These are phyloP conservation scores for Agapostemon virescens DNA, from an alignment of 2,888 invertebrate species.

Conservation along the genomic window DNA sequence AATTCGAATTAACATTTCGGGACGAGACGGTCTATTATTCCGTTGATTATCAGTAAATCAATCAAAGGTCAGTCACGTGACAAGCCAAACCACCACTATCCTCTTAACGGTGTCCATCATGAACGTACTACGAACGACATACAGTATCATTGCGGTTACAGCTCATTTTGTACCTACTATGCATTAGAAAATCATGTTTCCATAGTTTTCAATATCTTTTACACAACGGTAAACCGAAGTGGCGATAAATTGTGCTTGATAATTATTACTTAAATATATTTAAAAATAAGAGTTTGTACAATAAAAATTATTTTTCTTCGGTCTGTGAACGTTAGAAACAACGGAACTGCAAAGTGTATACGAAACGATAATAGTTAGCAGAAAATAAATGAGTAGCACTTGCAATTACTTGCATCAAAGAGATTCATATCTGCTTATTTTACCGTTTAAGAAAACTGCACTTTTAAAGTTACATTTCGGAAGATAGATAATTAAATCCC, in stretches of 20 bases:
- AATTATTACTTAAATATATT: background rate
- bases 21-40: background rate
- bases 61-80: background rate
- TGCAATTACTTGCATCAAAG: background rate
- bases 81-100: background rate
- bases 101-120: constrained; percentile 5
- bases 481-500: no score
- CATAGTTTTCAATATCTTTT: background rate
- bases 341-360: background rate
- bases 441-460: background rate
- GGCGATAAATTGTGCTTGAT: background rate
- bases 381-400: background rate
- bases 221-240: background rate
- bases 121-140: background rate
- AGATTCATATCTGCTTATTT: background rate
- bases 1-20: constrained; percentile 5
- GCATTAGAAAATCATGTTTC: background rate
- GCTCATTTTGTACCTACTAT: background rate
- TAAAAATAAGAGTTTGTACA: background rate
- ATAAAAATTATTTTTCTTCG: background rate
- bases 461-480: background rate
- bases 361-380: background rate
- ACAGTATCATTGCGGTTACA: background rate
- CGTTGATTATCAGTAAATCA: background rate
- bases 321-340: background rate